These are phyloP conservation scores for Scotopteryx bipunctaria DNA, from an alignment of 2,888 invertebrate genomes.

Conservation along the genomic window DNA sequence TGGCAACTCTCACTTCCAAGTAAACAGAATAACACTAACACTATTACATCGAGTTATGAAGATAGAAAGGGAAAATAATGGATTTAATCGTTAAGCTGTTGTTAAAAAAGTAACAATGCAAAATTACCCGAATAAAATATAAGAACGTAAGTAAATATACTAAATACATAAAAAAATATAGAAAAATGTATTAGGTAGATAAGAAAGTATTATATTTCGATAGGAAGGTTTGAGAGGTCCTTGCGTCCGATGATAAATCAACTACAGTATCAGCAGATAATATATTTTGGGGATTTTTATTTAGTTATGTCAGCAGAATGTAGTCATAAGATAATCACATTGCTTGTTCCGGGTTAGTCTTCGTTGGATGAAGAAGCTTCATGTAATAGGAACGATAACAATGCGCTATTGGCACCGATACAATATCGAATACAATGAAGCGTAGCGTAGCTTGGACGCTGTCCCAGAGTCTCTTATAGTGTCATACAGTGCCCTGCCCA, in stretches of 20 bases:
- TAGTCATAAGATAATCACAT: constrained; percentile 26
- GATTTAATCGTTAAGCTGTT: constrained; percentile 57
- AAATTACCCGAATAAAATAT: constrained; percentile 56
- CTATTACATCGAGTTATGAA: constrained; percentile 77
- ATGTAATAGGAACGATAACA: constrained; percentile 53
- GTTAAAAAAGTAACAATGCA: constrained; percentile 58
- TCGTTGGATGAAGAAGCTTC: constrained; percentile 64
- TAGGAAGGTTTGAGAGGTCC: constrained; percentile 92
- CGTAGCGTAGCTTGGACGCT: constrained; percentile 59
- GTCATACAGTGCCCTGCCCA: constrained; percentile 46
- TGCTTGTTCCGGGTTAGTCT: constrained; percentile 38
- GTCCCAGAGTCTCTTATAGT: constrained; percentile 44
- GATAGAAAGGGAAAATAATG: constrained; percentile 62
- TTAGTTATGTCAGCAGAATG: constrained; percentile 29
- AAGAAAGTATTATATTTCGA: constrained; percentile 57
- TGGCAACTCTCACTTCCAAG: constrained; percentile 69
- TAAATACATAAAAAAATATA: constrained; percentile 50
- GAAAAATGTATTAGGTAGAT: constrained; percentile 48
- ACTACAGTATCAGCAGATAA: constrained; percentile 28
- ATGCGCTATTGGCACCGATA: constrained; percentile 68
- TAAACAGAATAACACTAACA: constrained; percentile 62
- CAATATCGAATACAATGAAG: constrained; percentile 71
- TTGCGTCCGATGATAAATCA: constrained; percentile 80
- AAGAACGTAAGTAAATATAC: constrained; percentile 36
- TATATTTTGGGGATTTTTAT: constrained; percentile 16